phyloP scores from a whole-genome alignment of 2,888 invertebrate species.

The Nematopogon swammerdamellus region DNA sequence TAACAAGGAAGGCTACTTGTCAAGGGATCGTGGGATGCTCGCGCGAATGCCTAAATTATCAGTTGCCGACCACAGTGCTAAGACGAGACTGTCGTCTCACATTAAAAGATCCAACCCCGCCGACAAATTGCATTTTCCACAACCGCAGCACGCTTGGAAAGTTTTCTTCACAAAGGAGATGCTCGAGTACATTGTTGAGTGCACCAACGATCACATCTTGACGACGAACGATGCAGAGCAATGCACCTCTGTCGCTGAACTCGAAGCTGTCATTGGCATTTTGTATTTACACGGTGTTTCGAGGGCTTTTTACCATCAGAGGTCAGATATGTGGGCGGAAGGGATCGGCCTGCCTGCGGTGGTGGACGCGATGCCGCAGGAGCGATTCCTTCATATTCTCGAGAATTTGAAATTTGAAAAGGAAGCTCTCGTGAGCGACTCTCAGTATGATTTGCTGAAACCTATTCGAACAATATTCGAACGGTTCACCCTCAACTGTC shows the following conservation, averaged over 20 bases:
- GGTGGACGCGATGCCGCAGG: slow-evolving; percentile 30
- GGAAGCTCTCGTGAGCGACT: slow-evolving; percentile 21
- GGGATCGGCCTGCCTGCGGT: slow-evolving; percentile 31
- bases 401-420: slow-evolving; percentile 35
- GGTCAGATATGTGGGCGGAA: slow-evolving; percentile 35
- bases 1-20: slow-evolving; percentile 30
- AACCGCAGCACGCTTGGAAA: slow-evolving; percentile 38
- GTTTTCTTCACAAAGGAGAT: slow-evolving; percentile 37
- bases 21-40: slow-evolving; percentile 26
- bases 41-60: slow-evolving; percentile 21
- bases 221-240: slow-evolving; percentile 17
- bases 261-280: slow-evolving; percentile 40
- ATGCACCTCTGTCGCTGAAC: slow-evolving; percentile 28
- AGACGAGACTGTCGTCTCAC: slow-evolving; percentile 20
- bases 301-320: slow-evolving; percentile 36
- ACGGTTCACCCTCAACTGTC: slow-evolving; percentile 43
- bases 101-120: slow-evolving; percentile 23
- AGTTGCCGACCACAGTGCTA: slow-evolving; percentile 11
- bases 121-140: slow-evolving; percentile 19
- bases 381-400: slow-evolving; percentile 36
- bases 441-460: slow-evolving; percentile 34
- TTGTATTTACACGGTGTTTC: slow-evolving; percentile 42
- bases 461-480: slow-evolving; percentile 42
- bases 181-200: slow-evolving; percentile 34
- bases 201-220: slow-evolving; percentile 37